Evolutionary conservation across 1,140 invertebrate species (phyloP).

Genomic region (Drosophila sturtevanti): DNA sequence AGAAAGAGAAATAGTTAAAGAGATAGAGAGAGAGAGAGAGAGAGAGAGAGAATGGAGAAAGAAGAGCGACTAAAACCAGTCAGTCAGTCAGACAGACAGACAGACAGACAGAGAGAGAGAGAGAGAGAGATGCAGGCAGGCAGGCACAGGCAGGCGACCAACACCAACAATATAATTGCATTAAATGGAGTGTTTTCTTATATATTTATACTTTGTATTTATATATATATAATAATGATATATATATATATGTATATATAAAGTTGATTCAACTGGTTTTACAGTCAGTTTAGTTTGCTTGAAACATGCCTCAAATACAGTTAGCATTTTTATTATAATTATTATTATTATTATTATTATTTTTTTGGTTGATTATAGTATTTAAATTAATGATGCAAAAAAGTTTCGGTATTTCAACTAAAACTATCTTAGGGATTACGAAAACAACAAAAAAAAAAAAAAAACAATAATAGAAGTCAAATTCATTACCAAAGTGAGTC

Average conservation of each 20-base stretch:
- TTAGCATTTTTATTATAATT: neutral
- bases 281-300: slow-evolving; percentile 16
- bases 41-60: slow-evolving; percentile 27
- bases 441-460: slow-evolving; percentile 4
- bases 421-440: neutral
- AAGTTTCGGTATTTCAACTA: neutral
- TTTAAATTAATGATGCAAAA: slow-evolving; percentile 3
- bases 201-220: neutral
- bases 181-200: slow-evolving; percentile 41
- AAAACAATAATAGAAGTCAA: neutral
- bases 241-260: slow-evolving; percentile 16
- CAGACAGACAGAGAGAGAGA: slow-evolving; percentile 29
- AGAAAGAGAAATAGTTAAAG: slow-evolving; percentile 41
- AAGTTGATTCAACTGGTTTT: neutral
- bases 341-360: slow-evolving; percentile 12
- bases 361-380: neutral
- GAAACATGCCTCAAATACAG: slow-evolving; percentile 18
- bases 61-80: neutral
- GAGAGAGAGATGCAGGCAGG: slow-evolving; percentile 24
- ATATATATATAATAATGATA: slow-evolving; percentile 6
- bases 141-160: slow-evolving; percentile 65
- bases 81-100: slow-evolving; percentile 33
- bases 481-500: slow-evolving; percentile 8
- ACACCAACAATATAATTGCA: slow-evolving; percentile 64
- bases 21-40: slow-evolving; percentile 29